Base-by-base conservation (phyloP, 2,113 vertebrate genomes). In the Speoplatyrhinus poulsoni region DNA sequence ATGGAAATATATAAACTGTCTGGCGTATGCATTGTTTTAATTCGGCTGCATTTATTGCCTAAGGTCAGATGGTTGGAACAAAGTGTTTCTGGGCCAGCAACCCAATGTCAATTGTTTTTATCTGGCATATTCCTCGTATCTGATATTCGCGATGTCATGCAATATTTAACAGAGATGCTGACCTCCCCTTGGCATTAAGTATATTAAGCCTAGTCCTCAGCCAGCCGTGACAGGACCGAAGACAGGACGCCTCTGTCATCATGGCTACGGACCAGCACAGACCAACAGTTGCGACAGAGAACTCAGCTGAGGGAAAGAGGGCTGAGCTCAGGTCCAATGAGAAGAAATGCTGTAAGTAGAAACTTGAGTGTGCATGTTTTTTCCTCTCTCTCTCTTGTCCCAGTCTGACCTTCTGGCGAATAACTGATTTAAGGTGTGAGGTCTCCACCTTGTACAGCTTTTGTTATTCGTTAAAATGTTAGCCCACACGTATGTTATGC, bases 261-360 rank as follows among this genome's bases (percentile, higher is more conserved):
- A 90, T 90, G 86, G 75, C 88, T 62, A 67, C 77, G 46, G 56
- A 16, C 12, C 74, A 69, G 57, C 83, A 72, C 19, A 85, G 33
- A 84, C 59, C 73, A 33, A 57, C 56, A 1, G 60, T 67, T n/a
- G 57, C 65, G 11, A 36, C 77, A 58, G 78, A 83, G 3, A 52
- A 58, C 70, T 55, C 67, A 0, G 55, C 68, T 46, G 83, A 89
- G 53, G 61, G 60, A 76, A 89, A 75, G 70, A 88, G 72, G 70
- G 75, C 36, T 0, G 89, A 91, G 67, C 41, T 70, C 32, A 85
- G 90, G 78, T 54, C 62, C 69, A 91, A 58, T 4, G 90, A 89
- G 77, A 93, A 92, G 79, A 92, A 92, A 66, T 92, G 92, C 86
- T 93, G 92, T 93, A 76, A 93, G 93, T 91, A 62, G 0, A 13